Evolutionary conservation across 2,888 invertebrate species (phyloP), one percentile per base, ranked within the genome.

Genomic region (Latheticus oryzae): DNA sequence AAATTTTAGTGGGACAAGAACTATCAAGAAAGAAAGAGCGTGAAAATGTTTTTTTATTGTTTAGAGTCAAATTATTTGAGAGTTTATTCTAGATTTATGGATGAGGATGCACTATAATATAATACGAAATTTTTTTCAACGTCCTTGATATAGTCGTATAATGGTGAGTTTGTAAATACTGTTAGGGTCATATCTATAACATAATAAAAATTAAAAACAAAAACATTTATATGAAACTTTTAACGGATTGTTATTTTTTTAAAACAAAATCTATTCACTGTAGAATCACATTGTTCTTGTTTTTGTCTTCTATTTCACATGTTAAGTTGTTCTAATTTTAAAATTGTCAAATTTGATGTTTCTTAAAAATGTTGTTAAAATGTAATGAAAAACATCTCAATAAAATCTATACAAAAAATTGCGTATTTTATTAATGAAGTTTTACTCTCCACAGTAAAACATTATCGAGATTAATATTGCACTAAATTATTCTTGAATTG

Each of bases 301-400:
- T 51, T 51, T 40, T 48, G 7, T 24, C n/a, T 35, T 42, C 7
- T 42, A 19, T 24, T 35, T 38, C 50, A 37, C 50, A 37, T 26
- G 48, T 55, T 55, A 48, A 15, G 45, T 35, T 42, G 11, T 11
- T 37, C 30, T 28, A 38, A 38, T 50, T 56, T 50, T 32, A 30
- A 43, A 16, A 19, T 42, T 48, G 56, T 50, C 50, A 57, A 37
- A 52, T 58, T 58, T 52, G 58, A 58, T 58, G 58, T 58, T 58
- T 52, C 51, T 58, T 52, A 52, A 58, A 43, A 55, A 58, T 58
- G 58, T 58, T 58, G 58, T 58, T 58, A 58, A 58, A 58, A 30
- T 58, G 58, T 58, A 58, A 58, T 58, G n/a, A 30, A 58, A 56
- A 33, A 37, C 43, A 57, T 51, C 57, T 57, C 58, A 58, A 58